Conservation (phyloP, 1,140 invertebrate species). For the Listronotus oregonensis region DNA sequence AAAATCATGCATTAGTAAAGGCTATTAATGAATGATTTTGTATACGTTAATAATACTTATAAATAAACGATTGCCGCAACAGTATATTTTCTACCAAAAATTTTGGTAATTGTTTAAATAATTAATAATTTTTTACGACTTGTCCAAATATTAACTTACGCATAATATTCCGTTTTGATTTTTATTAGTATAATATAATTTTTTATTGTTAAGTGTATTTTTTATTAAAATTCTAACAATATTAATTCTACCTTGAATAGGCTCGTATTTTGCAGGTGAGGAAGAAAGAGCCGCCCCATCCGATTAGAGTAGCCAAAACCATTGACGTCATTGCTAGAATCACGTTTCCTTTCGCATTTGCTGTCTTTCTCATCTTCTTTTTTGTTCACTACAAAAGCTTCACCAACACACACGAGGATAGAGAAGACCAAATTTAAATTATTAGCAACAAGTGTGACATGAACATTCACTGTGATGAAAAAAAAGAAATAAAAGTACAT, state of each 20-base stretch:
- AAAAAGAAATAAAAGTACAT: constrained; percentile 14
- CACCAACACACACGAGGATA: constrained; percentile 52
- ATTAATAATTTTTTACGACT: no score
- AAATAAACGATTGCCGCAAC: no score
- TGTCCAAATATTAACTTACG: no score
- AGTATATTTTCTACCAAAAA: no score
- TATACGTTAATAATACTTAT: no score
- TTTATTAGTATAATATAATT: no score
- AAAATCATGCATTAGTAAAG: no score
- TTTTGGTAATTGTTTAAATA: no score
- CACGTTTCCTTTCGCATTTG: constrained; percentile 89
- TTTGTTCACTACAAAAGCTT: constrained; percentile 86
- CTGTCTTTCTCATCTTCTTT: constrained; percentile 91
- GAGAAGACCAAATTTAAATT: neutral
- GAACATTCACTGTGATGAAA: neutral
- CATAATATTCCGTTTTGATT: no score
- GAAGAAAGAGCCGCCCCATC: constrained; percentile 88
- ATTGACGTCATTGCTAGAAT: constrained; percentile 93
- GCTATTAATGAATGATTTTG: no score
- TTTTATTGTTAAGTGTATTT: no score
- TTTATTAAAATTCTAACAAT: constrained; percentile 17
- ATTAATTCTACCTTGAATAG: constrained; percentile 53
- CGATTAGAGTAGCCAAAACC: constrained; percentile 89
- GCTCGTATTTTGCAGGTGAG: constrained; percentile 70
- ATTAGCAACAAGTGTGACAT: neutral